Evolutionary conservation across 2,113 vertebrate genomes (phyloP), one percentile per base, ranked within the genome.

Genomic region (Zosterops hypoxanthus): DNA sequence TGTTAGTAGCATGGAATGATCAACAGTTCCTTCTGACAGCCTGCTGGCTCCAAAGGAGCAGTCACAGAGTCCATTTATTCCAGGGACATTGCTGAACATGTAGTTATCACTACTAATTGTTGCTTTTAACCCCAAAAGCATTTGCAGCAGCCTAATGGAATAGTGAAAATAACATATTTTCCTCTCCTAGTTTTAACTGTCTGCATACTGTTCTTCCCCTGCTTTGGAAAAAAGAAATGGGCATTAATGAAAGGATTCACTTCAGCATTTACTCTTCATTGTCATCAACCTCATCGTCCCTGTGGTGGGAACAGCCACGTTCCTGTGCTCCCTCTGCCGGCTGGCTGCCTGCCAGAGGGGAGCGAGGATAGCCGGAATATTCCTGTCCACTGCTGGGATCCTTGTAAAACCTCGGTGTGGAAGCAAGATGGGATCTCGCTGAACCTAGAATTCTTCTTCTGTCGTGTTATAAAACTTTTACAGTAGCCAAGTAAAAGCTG

Each of bases 1-100:
- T 78, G 69, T 82, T 88, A 53, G 59, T 50, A 72, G 60, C 41
- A 26, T 5, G 9, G 66, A 68, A 23, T 6, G 75, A 86, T 92
- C 82, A 77, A 15, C 90, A 77, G 79, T 82, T 94, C 80, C 61
- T 83, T 79, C 75, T 94, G 89, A 69, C 76, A 95, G 75, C n/a
- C 66, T 72, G 61, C 82, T 95, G 94, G 73, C 84, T 94, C 82
- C 80, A 65, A 3, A 3, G 1, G 39, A 60, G 49, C 71, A 65
- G 69, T 81, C 80, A 78, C 57, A 46, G 34, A 80, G 78, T 57
- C 60, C 56, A 20, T 94, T 96, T 86, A 68, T 78, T 94, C 88
- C 90, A 75, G 68, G 57, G 72, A 81, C 71, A 49, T 81, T 46
- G 68, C 82, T 81, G 86, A 90, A 79, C 86, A 6, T 10, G 68